Base-by-base conservation (phyloP, 2,888 invertebrate species). In the Eilema sororculum region DNA sequence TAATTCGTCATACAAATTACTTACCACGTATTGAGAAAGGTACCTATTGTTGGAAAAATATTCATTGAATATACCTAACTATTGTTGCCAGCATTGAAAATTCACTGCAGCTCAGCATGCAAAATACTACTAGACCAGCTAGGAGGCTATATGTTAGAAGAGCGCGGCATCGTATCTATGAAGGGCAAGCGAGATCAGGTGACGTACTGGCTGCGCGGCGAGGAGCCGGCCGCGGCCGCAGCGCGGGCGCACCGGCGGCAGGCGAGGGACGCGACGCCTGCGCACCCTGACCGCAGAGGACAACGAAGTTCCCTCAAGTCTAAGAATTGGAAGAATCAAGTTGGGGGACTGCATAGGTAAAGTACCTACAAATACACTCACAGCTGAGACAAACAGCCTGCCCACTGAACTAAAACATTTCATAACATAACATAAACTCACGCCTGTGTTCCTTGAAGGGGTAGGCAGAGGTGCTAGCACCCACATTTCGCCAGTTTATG, bases 181-280 rank as follows among this genome's bases (percentile, higher is more conserved):
- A 98, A 98, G 88, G 98, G 98, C 62, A 98, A 98, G 90, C 97
- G 97, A 0, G 97, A 98, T 60, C 97, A 97, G 87, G 78, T 86
- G 76, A 98, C 98, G 2, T 98, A 97, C 89, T 98, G 98, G 98
- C 91, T 98, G 57, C 91, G 97, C 8, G 98, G 98, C 0, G 98
- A 98, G 87, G 97, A 98, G 71, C 94, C 96, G 0, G 90, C 93
- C 9, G 96, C 96, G 60, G 95, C 96, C 33, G 94, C 86, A 6
- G 95, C 65, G 89, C 94, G 71, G 93, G 97, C 61, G 95, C 95
- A 72, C 92, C 52, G 91, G 0, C 95, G 77, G 87, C 94, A 80
- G 86, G 96, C 65, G 84, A 96, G 73, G 90, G 92, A 20, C n/a
- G 87, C 96, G 25, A 87, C 96, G 30, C 95, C 93, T 92, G 91